These are phyloP conservation scores for Eubasilissa regina DNA, from an alignment of 1,140 invertebrate genomes.

Conservation along the genomic window DNA sequence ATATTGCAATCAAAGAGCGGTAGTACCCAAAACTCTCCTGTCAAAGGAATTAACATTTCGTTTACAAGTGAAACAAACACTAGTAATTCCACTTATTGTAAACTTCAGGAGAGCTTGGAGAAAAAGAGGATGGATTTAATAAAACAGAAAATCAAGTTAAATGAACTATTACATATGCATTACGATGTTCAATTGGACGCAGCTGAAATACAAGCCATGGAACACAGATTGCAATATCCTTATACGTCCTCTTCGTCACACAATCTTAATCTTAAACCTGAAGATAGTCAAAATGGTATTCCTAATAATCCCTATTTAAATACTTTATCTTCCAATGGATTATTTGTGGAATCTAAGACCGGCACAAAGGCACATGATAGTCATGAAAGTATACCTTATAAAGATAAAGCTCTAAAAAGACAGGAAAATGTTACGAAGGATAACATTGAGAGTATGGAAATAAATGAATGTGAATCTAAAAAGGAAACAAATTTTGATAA, in stretches of 20 bases:
- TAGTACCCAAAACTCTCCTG: slow-evolving; percentile 36
- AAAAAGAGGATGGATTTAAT: slow-evolving; percentile 30
- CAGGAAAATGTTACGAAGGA: too few species aligned
- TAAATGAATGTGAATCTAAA: too few species aligned
- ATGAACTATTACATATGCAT: slow-evolving; percentile 49
- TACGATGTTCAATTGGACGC: slow-evolving; percentile 52
- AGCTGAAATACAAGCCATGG: slow-evolving; percentile 48
- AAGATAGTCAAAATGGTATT: too few species aligned
- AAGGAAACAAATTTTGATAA: too few species aligned
- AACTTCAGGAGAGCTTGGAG: slow-evolving; percentile 36
- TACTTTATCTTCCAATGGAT: too few species aligned
- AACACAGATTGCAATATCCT: slow-evolving; percentile 25
- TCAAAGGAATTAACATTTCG: slow-evolving; percentile 50
- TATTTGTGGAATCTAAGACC: too few species aligned
- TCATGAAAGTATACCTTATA: too few species aligned
- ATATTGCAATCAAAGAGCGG: slow-evolving; percentile 33
- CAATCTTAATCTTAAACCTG: too few species aligned
- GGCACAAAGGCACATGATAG: too few species aligned
- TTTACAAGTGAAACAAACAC: slow-evolving; percentile 27
- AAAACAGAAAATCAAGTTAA: slow-evolving; percentile 52
- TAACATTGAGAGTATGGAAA: too few species aligned
- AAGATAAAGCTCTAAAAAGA: too few species aligned
- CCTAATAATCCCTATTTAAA: too few species aligned
- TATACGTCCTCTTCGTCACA: not conserved
- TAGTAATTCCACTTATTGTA: not conserved